Evolutionary conservation across 2,113 vertebrate species (phyloP).

Genomic region (Hyaena hyaena): DNA sequence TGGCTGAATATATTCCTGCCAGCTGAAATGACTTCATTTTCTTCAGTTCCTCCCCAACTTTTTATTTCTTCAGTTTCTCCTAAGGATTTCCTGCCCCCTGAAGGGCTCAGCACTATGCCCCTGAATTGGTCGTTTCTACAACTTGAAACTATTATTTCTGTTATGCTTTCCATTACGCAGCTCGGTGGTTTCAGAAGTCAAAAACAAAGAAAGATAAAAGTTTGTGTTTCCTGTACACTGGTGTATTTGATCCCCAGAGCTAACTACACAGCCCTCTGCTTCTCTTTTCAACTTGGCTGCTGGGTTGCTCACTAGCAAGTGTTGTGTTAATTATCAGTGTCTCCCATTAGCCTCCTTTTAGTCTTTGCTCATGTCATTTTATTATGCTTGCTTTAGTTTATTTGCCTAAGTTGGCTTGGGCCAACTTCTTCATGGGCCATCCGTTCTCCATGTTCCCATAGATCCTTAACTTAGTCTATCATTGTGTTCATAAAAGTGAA

Average conservation of each 20-base stretch:
- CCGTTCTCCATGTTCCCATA: neutral
- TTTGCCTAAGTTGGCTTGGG: neutral
- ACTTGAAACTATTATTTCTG: neutral
- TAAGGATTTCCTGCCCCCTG: neutral
- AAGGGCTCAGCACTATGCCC: no score
- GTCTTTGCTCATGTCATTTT: neutral
- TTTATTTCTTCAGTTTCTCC: neutral
- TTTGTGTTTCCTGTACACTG: neutral
- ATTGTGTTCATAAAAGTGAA: neutral
- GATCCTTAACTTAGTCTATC: neutral
- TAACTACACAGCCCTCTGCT: accelerated
- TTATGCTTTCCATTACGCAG: neutral
- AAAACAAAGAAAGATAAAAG: neutral
- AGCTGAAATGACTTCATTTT: neutral
- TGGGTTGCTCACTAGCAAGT: neutral
- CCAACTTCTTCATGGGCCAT: no score
- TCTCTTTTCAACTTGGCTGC: neutral
- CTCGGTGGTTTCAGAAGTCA: neutral
- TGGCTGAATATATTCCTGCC: neutral
- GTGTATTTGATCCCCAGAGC: neutral
- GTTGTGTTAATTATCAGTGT: neutral
- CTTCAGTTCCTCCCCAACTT: neutral
- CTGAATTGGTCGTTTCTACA: neutral
- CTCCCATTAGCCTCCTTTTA: neutral
- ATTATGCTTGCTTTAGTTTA: neutral